Evolutionary conservation across 2,797 vertebrate species (phyloP), one percentile per base, ranked within the genome.

Genomic region (Hoplostethus mediterraneus): DNA sequence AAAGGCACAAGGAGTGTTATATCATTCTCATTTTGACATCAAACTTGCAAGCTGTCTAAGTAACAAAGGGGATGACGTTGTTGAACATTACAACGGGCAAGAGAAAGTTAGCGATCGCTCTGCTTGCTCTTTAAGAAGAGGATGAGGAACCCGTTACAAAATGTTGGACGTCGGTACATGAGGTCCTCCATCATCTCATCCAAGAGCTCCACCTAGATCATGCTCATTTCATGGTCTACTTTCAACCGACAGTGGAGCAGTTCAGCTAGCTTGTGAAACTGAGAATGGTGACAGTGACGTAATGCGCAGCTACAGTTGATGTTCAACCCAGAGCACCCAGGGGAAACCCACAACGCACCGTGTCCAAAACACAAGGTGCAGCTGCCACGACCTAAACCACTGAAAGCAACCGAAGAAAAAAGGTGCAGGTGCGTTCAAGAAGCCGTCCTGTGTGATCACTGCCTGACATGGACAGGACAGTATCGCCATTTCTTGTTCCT

Each of bases 201-300:
- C 1, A 13, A 33, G 14, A 21, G 54, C 11, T 44, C 11, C 8
- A 55, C 6, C 7, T 8, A 6, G 55, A 44, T 11, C 72, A 45
- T 47, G 30, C 51, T 63, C 47, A n/a, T 78, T 63, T 53, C 16
- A 68, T 33, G 59, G 73, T 44, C 73, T 61, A 36, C 64, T 65
- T 36, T 42, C 42, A 56, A 45, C 28, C n/a, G 36, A 48, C 48
- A 21, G 40, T 6, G n/a, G 14, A 17, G 44, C 45, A 48, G 31
- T 25, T 17, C 9, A 33, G 63, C 44, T 42, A 36, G 45, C 52
- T 77, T 58, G 42, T 7, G 16, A 63, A 63, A 54, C 44, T 13
- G 58, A 16, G n/a, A 49, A 52, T 49, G 36, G 17, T 40, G 40
- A 38, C 21, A 55, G 25, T 28, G 28, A 28, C 1, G 3, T 28